phyloP scores from a whole-genome alignment of 2,797 vertebrate genomes.

The Characodon lateralis region DNA sequence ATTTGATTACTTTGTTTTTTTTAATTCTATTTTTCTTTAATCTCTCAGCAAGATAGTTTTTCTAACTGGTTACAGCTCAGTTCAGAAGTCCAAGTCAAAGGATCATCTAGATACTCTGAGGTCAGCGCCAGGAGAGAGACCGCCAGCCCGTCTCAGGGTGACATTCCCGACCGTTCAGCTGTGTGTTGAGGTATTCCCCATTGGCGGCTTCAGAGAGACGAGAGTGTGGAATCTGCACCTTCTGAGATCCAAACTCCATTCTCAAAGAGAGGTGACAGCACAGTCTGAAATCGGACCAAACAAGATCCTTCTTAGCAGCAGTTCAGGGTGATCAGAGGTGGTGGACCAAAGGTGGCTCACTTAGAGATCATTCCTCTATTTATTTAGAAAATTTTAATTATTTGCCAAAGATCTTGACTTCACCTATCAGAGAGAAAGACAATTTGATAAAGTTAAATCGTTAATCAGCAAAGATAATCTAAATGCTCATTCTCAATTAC shows the following conservation, averaged over 20 bases:
- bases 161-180: not conserved
- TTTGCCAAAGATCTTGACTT: too few species aligned
- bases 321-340: not conserved
- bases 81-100: not conserved
- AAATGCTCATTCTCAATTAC: not conserved
- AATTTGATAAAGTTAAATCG: not conserved
- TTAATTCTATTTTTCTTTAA: not conserved
- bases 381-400: not conserved
- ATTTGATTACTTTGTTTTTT: not conserved
- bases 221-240: not conserved
- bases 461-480: not conserved
- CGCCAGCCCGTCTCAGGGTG: not conserved
- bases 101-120: not conserved
- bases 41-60: not conserved
- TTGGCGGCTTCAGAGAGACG: not conserved
- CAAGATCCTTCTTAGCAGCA: not conserved
- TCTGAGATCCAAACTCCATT: too few species aligned
- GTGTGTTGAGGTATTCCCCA: not conserved
- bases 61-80: not conserved
- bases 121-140: not conserved
- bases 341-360: not conserved
- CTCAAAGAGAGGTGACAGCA: not conserved
- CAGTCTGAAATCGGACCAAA: not conserved
- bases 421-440: too few species aligned
- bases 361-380: not conserved